These are phyloP conservation scores for Tribolium castaneum DNA, from an alignment of 1,140 invertebrate genomes.

Conservation along the genomic window DNA sequence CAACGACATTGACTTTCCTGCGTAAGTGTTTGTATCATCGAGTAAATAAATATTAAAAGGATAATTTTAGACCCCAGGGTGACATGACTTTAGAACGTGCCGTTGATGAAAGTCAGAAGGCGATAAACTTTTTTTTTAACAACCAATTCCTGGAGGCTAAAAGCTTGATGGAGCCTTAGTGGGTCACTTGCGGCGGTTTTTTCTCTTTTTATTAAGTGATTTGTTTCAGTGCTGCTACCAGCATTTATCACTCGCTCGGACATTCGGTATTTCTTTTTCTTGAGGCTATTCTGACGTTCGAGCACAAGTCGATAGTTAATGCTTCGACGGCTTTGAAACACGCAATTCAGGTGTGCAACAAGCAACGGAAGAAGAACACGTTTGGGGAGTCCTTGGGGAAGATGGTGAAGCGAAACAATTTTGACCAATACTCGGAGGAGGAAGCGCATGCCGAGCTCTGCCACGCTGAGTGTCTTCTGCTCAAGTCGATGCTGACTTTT, in stretches of 20 bases:
- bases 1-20: slow-evolving; percentile 42
- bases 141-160: slow-evolving; percentile 87
- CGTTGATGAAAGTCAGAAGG: slow-evolving; percentile 75
- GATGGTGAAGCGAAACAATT: slow-evolving; percentile 84
- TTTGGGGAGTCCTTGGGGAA: slow-evolving; percentile 83
- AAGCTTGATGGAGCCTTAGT: slow-evolving; percentile 81
- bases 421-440: slow-evolving; percentile 79
- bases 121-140: slow-evolving; percentile 87
- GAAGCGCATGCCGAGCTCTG: slow-evolving; percentile 96
- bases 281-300: slow-evolving; percentile 93
- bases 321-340: slow-evolving; percentile 79
- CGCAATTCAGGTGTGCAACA: slow-evolving; percentile 82
- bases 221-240: slow-evolving; percentile 77
- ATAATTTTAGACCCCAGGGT: slow-evolving; percentile 59
- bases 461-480: slow-evolving; percentile 89
- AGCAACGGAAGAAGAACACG: slow-evolving; percentile 77
- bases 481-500: slow-evolving; percentile 91
- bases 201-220: slow-evolving; percentile 8
- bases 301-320: slow-evolving; percentile 80
- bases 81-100: slow-evolving; percentile 73
- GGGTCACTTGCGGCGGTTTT: slow-evolving; percentile 45
- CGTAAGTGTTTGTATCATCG: slow-evolving; percentile 38
- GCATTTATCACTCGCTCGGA: slow-evolving; percentile 94
- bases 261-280: slow-evolving; percentile 89
- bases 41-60: neutral